Evolutionary conservation across 2,888 invertebrate species (phyloP).

Genomic region (Clunio marinus): DNA sequence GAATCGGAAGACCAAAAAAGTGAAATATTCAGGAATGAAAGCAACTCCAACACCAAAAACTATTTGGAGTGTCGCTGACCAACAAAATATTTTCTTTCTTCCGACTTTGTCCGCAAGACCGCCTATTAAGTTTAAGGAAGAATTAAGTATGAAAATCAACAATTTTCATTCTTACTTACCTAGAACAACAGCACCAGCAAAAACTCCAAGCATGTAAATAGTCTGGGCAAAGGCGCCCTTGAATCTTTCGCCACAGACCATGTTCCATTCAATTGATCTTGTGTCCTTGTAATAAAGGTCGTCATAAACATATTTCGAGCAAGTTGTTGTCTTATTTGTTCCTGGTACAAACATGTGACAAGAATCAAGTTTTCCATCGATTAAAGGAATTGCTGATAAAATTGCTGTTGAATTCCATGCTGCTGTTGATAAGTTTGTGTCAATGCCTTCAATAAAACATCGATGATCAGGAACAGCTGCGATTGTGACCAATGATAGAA

Average conservation of each 20-base stretch:
- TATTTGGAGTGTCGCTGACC: slow-evolving; percentile 70
- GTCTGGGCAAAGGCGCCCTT: slow-evolving; percentile 76
- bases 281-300: slow-evolving; percentile 67
- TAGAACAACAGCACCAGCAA: slow-evolving; percentile 70
- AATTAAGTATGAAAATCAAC: neutral
- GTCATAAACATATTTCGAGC: slow-evolving; percentile 66
- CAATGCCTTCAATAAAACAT: slow-evolving; percentile 55
- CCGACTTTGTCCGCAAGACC: slow-evolving; percentile 76
- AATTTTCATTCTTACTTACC: neutral
- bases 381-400: slow-evolving; percentile 56
- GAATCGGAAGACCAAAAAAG: slow-evolving; percentile 64
- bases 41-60: slow-evolving; percentile 68
- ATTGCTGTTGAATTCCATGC: slow-evolving; percentile 58
- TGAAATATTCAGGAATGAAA: slow-evolving; percentile 71
- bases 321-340: slow-evolving; percentile 50
- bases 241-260: slow-evolving; percentile 76
- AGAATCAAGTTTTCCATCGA: slow-evolving; percentile 58
- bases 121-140: no score
- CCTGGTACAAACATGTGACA: slow-evolving; percentile 56
- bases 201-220: slow-evolving; percentile 76
- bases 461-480: slow-evolving; percentile 67
- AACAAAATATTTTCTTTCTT: slow-evolving; percentile 71
- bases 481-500: slow-evolving; percentile 75
- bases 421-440: slow-evolving; percentile 52
- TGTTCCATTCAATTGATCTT: slow-evolving; percentile 74